A percentile compares a stretch with the other conserved stretches of the same genome.
phyloP scores from a whole-genome alignment of 2,888 invertebrate species.

The Agonopterix alstromeriana region DNA sequence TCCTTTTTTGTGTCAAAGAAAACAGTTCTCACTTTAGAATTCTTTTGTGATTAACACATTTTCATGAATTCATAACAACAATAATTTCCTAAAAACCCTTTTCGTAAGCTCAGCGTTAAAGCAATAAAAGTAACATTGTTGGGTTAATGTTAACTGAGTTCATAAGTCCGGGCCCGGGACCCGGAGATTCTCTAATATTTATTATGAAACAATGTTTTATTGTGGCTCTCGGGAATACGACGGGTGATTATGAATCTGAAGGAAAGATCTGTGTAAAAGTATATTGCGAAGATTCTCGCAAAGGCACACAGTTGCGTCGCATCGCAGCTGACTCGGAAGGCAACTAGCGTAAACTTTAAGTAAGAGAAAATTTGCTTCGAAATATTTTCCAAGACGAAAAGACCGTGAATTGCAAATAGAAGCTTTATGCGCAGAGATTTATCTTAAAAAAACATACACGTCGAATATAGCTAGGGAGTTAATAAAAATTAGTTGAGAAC shows the following conservation, averaged over 20 bases:
- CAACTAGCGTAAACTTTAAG: conserved; percentile 61
- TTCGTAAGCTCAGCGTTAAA: conserved; percentile 6
- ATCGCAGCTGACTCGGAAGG: conserved; percentile 47
- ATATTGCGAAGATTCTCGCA: conserved; percentile 30
- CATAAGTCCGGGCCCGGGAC: conserved; percentile 4
- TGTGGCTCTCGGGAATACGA: conserved; percentile 22
- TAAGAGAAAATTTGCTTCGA: conserved; percentile 49
- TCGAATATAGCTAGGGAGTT: conserved; percentile 29
- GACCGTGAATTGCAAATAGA: conserved; percentile 43
- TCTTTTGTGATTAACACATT: conserved; percentile 1
- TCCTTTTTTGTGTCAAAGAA: no score
- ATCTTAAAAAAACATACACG: conserved; percentile 16
- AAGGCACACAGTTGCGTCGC: conserved; percentile 31
- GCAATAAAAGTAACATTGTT: conserved; percentile 10
- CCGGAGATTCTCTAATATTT: conserved; percentile 10
- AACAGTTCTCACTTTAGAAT: neutral
- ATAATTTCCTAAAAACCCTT: conserved; percentile 9
- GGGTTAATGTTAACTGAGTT: conserved; percentile 2
- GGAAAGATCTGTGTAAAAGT: conserved; percentile 28
- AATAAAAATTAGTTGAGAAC: conserved; percentile 42
- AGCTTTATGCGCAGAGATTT: conserved; percentile 20
- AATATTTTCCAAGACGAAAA: conserved; percentile 51
- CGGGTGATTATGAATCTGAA: conserved; percentile 38
- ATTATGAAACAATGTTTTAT: conserved; percentile 16
- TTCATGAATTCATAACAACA: conserved; percentile 7